Conservation (phyloP, 2,888 invertebrate genomes). For the Aplocera efformata region DNA sequence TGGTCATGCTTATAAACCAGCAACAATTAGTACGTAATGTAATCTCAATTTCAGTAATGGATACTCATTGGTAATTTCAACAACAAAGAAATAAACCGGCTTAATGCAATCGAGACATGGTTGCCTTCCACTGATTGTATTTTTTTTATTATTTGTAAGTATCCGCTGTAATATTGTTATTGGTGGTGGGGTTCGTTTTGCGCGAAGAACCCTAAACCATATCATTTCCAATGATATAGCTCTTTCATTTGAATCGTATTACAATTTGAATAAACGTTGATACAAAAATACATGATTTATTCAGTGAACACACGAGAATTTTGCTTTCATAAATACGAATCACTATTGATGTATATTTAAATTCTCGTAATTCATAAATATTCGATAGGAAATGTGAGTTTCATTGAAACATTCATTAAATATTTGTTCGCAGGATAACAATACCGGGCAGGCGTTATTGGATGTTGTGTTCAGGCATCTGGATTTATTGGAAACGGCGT, state of each 20-base stretch:
- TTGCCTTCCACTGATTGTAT: no score
- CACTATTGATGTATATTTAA: slow-evolving; percentile 14
- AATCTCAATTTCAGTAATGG: no score
- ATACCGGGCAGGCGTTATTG: slow-evolving; percentile 92
- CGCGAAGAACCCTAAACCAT: no score
- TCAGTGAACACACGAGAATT: slow-evolving; percentile 6
- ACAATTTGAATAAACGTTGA: slow-evolving; percentile 8
- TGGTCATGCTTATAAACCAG: no score
- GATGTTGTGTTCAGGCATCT: slow-evolving; percentile 96
- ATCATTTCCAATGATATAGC: background rate
- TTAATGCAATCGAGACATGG: no score
- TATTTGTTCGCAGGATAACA: slow-evolving; percentile 86
- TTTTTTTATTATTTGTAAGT: no score
- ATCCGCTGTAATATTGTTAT: no score
- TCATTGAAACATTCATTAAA: slow-evolving; percentile 10
- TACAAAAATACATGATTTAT: slow-evolving; percentile 10
- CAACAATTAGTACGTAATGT: no score
- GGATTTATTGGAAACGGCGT: slow-evolving; percentile 96
- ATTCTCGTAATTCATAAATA: slow-evolving; percentile 12
- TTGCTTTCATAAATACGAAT: slow-evolving; percentile 8
- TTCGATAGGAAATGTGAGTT: slow-evolving; percentile 11
- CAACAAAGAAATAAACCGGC: no score
- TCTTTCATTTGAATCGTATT: slow-evolving; percentile 7
- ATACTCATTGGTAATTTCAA: no score
- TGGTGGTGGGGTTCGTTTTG: no score